Percentiles rank a stretch among this genome's conserved stretches.
These are phyloP conservation scores for Lepidocolaptes lacrymiger DNA, from an alignment of 2,797 vertebrate species.

Conservation along the genomic window DNA sequence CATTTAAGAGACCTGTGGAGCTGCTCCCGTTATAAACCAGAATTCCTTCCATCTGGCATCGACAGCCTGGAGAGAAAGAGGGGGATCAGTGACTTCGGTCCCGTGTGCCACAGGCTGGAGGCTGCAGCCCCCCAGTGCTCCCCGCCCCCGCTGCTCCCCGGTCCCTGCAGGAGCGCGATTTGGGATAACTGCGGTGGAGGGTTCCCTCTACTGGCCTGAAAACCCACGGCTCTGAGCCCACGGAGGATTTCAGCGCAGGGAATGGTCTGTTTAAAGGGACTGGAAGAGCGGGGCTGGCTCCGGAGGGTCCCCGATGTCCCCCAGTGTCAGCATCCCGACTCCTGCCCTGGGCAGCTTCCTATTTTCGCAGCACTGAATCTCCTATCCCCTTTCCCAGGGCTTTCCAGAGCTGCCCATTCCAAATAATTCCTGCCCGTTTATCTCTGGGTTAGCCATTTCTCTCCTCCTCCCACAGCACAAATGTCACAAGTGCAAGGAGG, in stretches of 20 bases:
- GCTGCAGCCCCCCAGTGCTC: fast-evolving
- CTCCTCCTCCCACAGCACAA: fast-evolving
- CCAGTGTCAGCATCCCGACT: fast-evolving
- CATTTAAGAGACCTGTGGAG: neutral
- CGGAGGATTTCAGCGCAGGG: neutral
- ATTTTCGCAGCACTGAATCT: neutral
- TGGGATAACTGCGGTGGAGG: slow-evolving; percentile 1
- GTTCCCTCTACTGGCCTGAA: slow-evolving; percentile 62
- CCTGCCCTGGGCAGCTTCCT: neutral
- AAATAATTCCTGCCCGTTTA: neutral
- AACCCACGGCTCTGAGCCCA: neutral
- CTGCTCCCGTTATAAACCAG: fast-evolving
- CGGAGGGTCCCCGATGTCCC: fast-evolving
- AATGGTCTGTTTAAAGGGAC: neutral
- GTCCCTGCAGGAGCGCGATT: neutral
- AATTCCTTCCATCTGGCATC: neutral
- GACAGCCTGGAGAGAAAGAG: neutral
- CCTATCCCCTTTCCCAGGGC: neutral
- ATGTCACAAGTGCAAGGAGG: fast-evolving
- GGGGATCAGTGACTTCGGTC: neutral
- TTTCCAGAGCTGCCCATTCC: neutral
- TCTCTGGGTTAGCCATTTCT: fast-evolving
- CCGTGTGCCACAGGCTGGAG: fast-evolving
- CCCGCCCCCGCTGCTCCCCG: neutral
- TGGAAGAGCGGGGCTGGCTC: neutral